Evolutionary conservation across 2,888 invertebrate species (phyloP).

Genomic region (Shargacucullia verbasci): DNA sequence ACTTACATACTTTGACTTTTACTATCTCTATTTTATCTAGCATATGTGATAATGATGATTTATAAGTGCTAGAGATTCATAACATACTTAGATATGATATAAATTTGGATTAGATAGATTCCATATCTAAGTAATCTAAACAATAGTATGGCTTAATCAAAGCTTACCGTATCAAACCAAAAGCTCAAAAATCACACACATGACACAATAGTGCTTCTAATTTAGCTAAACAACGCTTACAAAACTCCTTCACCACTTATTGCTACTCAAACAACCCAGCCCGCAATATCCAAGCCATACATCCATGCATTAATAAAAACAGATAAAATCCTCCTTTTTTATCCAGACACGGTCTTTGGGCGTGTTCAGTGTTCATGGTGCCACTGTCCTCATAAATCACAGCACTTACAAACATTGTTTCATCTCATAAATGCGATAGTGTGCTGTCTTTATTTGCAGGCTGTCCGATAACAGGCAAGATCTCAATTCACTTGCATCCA

Average conservation of each 20-base stretch:
- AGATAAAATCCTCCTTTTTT: slow-evolving; percentile 40
- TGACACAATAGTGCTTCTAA: too few species aligned
- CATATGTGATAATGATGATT: too few species aligned
- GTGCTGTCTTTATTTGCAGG: slow-evolving; percentile 74
- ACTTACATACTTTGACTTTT: too few species aligned
- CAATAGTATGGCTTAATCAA: too few species aligned
- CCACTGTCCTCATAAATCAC: slow-evolving; percentile 80
- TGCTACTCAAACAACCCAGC: slow-evolving; percentile 20
- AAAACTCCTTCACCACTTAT: slow-evolving; percentile 1
- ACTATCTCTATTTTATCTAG: too few species aligned
- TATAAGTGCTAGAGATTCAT: too few species aligned
- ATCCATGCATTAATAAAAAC: slow-evolving; percentile 41
- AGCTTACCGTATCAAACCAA: too few species aligned
- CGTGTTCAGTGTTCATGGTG: slow-evolving; percentile 61
- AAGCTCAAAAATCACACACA: too few species aligned
- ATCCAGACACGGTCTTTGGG: slow-evolving; percentile 56
- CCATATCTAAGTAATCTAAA: too few species aligned
- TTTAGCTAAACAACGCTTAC: background rate
- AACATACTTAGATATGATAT: too few species aligned
- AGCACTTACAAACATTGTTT: slow-evolving; percentile 73
- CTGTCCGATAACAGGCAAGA: slow-evolving; percentile 57
- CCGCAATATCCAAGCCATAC: slow-evolving; percentile 20
- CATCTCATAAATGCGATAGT: slow-evolving; percentile 74
- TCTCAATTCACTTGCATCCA: slow-evolving; percentile 47
- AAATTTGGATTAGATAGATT: too few species aligned